Base-by-base conservation (phyloP, 2,797 vertebrate species). In the Buceros bicornis region DNA sequence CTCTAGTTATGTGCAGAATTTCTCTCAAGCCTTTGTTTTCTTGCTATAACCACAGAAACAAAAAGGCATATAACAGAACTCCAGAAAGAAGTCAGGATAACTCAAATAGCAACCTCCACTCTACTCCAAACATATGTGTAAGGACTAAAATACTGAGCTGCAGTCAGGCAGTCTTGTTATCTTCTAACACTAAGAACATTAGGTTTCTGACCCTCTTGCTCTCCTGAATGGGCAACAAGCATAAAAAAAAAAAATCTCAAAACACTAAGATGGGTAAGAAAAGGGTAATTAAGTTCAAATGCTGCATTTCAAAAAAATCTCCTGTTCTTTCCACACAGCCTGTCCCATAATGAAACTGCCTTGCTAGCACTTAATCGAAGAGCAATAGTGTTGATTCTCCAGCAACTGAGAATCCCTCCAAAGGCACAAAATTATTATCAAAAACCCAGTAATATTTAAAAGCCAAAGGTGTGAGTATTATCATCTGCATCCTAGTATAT, bases 1-100 rank as follows among this genome's bases (percentile, higher is more conserved):
- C 99, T 31, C 99, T 98, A 76, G 99, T 99, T 97, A 99, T 99
- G 88, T 99, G 99, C 92, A 99, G 98, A 87, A 99, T 98, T 98
- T 99, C 99, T 94, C 99, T 97, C 70, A 99, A 98, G 56, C 99
- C 99, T 71, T 97, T 98, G 97, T 99, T 99, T 98, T 99, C 99
- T 98, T 99, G 97, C 99, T 99, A 70, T 31, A 98, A 96, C 10
- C 95, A 71, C 67, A 60, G 45, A 94, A 61, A 94, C 58, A 97
- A 95, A 91, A 93, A 24, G 19, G n/a, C 28, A 54, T 73, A 45
- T 91, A 69, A 60, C 1, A 64, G 54, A 82, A 67, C 50, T 70
- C 31, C 31, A 42, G 33, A 72, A 70, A 65, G 54, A 37, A 47
- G 57, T 10, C 25, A 62, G 6, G 42, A 33, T n/a, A 53, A 45